Evolutionary conservation across 2,797 vertebrate genomes (phyloP).

Genomic region (Fistularia tabacaria): DNA sequence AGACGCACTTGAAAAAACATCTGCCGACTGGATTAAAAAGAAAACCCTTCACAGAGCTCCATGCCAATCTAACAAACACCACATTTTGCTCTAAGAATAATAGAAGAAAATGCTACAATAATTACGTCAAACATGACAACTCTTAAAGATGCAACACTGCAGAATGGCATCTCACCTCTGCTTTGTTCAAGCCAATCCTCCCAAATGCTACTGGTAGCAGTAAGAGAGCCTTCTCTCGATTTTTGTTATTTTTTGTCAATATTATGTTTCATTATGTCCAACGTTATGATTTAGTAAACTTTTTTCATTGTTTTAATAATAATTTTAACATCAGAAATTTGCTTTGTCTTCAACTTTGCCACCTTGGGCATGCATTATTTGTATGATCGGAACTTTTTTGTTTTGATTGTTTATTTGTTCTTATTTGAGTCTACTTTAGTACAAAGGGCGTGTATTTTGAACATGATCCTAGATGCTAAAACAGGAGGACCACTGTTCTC

Average conservation of each 20-base stretch:
- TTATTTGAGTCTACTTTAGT: slow-evolving; percentile 69
- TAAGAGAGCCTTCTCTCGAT: slow-evolving; percentile 58
- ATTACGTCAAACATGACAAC: slow-evolving; percentile 47
- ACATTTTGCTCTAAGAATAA: slow-evolving; percentile 63
- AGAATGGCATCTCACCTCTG: slow-evolving; percentile 49
- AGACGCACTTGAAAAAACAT: slow-evolving; percentile 47
- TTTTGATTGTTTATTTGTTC: slow-evolving; percentile 22
- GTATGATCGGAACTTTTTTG: slow-evolving; percentile 56
- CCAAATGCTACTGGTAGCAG: slow-evolving; percentile 77
- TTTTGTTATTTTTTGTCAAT: slow-evolving; percentile 58
- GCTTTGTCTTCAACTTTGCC: slow-evolving; percentile 63
- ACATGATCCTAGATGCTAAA: slow-evolving; percentile 72
- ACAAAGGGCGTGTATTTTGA: slow-evolving; percentile 73
- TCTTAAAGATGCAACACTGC: slow-evolving; percentile 60
- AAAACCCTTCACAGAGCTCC: slow-evolving; percentile 59
- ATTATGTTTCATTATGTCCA: slow-evolving; percentile 62
- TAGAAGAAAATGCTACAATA: slow-evolving; percentile 36
- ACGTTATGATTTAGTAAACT: slow-evolving; percentile 67
- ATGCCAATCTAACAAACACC: slow-evolving; percentile 40
- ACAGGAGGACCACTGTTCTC: slow-evolving; percentile 72
- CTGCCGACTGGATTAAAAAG: slow-evolving; percentile 30
- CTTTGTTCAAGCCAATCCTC: slow-evolving; percentile 62
- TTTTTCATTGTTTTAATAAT: slow-evolving; percentile 59
- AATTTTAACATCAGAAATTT: slow-evolving; percentile 69
- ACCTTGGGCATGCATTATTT: slow-evolving; percentile 59